Conservation (phyloP, 30 jellyfish, hydroid and myxozoan species). For the Aurelia sp. region DNA sequence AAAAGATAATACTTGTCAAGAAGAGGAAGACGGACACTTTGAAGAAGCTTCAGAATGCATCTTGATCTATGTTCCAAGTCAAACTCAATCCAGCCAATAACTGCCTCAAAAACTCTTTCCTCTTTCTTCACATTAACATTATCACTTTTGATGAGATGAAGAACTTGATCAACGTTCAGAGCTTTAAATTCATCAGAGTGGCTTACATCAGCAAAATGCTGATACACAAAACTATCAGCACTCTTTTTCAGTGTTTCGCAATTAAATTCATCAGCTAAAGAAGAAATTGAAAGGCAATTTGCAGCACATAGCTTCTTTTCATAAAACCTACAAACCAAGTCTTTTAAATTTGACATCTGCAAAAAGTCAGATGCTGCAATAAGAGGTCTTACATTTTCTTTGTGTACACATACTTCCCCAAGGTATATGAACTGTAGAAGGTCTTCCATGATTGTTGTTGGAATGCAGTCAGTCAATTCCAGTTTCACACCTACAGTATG, state of each 20-base stretch:
- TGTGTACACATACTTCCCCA: conserved; percentile 93
- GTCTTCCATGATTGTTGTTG: conserved; percentile 85
- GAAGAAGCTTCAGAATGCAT: conserved; percentile 48
- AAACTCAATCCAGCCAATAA: conserved; percentile 83
- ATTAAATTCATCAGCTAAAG: conserved; percentile 95
- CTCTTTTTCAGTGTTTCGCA: conserved; percentile 82
- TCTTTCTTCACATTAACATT: conserved; percentile 78
- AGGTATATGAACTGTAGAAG: conserved; percentile 86
- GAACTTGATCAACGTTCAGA: conserved; percentile 74
- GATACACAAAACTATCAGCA: conserved; percentile 82
- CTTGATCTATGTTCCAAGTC: conserved; percentile 54
- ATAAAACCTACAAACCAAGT: conserved; percentile 91
- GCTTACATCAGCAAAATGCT: conserved; percentile 88
- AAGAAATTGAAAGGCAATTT: conserved; percentile 92
- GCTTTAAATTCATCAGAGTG: conserved; percentile 87
- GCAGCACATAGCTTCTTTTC: conserved; percentile 92
- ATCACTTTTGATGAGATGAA: conserved; percentile 70
- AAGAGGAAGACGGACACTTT: conserved; percentile 80
- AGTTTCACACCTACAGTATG: conserved; percentile 59
- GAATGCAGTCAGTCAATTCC: conserved; percentile 31
- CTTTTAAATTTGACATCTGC: conserved; percentile 86
- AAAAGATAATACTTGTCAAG: conserved; percentile 80
- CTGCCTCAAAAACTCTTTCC: conserved; percentile 85
- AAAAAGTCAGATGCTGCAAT: conserved; percentile 93
- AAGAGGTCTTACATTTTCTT: conserved; percentile 86